Conservation (phyloP, 2,888 invertebrate genomes). For the Tridacna gigas region DNA sequence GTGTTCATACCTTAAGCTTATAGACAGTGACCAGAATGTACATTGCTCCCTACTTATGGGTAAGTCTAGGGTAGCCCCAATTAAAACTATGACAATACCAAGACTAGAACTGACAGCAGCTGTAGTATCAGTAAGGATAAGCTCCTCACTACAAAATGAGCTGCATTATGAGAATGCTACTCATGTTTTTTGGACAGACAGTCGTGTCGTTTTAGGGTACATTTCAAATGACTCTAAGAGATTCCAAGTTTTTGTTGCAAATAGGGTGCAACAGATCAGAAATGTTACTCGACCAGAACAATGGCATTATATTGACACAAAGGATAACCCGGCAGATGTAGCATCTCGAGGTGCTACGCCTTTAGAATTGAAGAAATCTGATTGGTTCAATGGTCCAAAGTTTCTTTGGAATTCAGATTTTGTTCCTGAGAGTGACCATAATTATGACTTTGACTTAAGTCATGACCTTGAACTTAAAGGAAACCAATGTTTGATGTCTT, state of each 20-base stretch:
- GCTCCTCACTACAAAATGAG: constrained; percentile 22
- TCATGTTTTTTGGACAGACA: constrained; percentile 65
- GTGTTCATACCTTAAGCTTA: constrained; percentile 44
- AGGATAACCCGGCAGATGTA: constrained; percentile 67
- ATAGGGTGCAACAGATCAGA: constrained; percentile 66
- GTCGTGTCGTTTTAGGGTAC: constrained; percentile 63
- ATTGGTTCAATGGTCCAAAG: constrained; percentile 54
- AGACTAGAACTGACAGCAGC: constrained; percentile 65
- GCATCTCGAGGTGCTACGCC: constrained; percentile 57
- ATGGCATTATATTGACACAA: constrained; percentile 62
- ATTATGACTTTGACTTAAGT: background rate
- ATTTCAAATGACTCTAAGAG: constrained; percentile 62
- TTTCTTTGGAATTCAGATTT: constrained; percentile 50
- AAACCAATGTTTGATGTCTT: background rate
- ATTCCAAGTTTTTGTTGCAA: constrained; percentile 70
- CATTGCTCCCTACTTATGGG: constrained; percentile 26
- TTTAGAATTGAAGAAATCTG: constrained; percentile 9
- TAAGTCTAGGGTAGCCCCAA: constrained; percentile 26
- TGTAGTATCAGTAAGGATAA: background rate
- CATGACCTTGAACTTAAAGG: background rate
- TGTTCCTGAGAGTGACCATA: background rate
- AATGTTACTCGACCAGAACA: constrained; percentile 54
- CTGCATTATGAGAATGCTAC: constrained; percentile 27
- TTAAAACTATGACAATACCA: constrained; percentile 60
- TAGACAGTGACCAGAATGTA: background rate